Conservation (phyloP, 2,797 vertebrate species). For the Passerculus sandwichensis region DNA sequence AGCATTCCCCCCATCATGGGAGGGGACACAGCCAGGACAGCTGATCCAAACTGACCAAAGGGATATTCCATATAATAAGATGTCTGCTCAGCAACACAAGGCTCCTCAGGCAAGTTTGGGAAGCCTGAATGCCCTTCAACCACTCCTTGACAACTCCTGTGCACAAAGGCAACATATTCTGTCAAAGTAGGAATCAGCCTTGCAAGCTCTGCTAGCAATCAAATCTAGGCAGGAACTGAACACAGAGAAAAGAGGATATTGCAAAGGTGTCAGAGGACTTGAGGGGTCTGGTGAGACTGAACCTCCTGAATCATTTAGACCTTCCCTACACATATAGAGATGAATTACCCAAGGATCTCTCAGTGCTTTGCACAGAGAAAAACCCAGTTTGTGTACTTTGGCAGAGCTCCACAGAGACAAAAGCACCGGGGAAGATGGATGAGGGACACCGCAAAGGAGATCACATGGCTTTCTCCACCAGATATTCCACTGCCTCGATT, state of each 20-base stretch:
- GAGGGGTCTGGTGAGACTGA: neutral
- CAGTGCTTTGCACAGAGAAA: neutral
- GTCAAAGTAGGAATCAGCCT: neutral
- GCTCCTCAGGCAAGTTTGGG: neutral
- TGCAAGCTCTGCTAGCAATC: neutral
- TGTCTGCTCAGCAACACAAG: neutral
- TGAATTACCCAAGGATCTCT: neutral
- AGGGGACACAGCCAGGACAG: neutral
- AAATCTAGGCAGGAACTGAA: neutral
- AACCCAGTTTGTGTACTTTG: neutral
- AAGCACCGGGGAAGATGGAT: neutral
- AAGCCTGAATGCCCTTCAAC: neutral
- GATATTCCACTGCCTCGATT: neutral
- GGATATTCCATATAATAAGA: rapidly evolving
- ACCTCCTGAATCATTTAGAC: neutral
- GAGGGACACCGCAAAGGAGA: neutral
- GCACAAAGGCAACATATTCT: neutral
- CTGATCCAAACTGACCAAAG: neutral
- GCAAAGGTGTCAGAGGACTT: neutral
- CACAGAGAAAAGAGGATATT: neutral
- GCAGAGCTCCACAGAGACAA: neutral
- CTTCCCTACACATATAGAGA: neutral
- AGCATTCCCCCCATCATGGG: neutral
- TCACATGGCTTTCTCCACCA: neutral
- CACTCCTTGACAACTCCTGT: neutral